A percentile compares a stretch with the other conserved stretches of the same genome.
These are phyloP conservation scores for Menidia menidia DNA, from an alignment of 2,797 vertebrate species.

Conservation along the genomic window DNA sequence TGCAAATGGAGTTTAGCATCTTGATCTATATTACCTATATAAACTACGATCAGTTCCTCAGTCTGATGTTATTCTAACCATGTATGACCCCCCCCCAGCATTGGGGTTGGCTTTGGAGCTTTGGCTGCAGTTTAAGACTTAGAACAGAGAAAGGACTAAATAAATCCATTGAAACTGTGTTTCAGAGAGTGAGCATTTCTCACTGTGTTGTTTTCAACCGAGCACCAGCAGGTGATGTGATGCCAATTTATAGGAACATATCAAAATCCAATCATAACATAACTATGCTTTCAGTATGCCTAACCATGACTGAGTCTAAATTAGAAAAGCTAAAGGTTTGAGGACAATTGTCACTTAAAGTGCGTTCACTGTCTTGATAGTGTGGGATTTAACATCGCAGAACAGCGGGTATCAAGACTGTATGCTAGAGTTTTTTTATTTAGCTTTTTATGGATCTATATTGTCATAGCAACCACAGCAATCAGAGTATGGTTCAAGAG, in stretches of 20 bases:
- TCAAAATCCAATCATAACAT: neutral
- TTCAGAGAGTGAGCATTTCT: too few relatives aligned
- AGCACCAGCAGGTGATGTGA: neutral
- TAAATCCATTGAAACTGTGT: too few relatives aligned
- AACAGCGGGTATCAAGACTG: too few relatives aligned
- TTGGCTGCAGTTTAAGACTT: too few relatives aligned
- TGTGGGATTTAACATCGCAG: neutral
- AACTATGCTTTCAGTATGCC: neutral
- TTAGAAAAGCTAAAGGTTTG: too few relatives aligned
- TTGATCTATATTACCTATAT: neutral
- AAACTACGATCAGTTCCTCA: neutral
- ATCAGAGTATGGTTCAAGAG: slow-evolving; percentile 22
- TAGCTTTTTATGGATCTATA: slow-evolving; percentile 18
- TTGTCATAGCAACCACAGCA: slow-evolving; percentile 55
- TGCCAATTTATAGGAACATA: neutral
- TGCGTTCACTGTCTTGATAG: neutral
- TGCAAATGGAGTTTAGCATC: neutral
- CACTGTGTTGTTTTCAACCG: neutral
- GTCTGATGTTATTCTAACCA: neutral
- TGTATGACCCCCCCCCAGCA: neutral
- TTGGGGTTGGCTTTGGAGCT: too few relatives aligned
- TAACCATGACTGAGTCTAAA: neutral
- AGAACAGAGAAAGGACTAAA: too few relatives aligned
- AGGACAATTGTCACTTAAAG: neutral
- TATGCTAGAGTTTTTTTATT: neutral